Conservation (phyloP, 2,113 vertebrate species). For the Gopherus evgoodei region DNA sequence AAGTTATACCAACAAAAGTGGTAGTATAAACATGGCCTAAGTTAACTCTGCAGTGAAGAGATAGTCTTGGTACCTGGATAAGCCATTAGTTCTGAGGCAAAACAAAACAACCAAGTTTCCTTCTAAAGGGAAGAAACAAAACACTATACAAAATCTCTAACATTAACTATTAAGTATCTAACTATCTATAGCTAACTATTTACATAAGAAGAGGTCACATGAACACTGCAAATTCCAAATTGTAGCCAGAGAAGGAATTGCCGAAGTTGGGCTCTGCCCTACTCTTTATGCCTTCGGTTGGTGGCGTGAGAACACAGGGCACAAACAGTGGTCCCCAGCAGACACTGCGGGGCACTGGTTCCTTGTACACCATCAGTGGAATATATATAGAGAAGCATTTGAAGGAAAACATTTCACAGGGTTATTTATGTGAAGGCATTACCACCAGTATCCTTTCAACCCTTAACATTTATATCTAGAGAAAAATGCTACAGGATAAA, state of each 20-base stretch:
- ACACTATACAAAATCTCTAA: neutral
- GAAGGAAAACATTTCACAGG: neutral
- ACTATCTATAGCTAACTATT: too few species aligned
- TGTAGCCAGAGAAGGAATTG: too few species aligned
- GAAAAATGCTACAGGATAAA: neutral
- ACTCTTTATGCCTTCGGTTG: too few species aligned
- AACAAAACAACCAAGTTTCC: neutral
- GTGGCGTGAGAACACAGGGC: too few species aligned
- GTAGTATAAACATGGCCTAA: neutral
- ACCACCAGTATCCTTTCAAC: neutral
- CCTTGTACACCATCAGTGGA: too few species aligned
- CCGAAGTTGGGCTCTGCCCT: too few species aligned
- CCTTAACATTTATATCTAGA: neutral
- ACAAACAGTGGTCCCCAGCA: too few species aligned
- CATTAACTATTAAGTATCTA: neutral
- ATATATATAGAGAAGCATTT: neutral
- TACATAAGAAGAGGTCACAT: too few species aligned
- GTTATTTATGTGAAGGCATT: neutral
- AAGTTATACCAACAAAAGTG: neutral
- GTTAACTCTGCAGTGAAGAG: neutral
- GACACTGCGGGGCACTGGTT: too few species aligned
- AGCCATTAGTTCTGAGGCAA: neutral
- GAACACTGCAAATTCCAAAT: too few species aligned
- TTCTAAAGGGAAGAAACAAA: neutral
- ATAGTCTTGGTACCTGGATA: neutral